Evolutionary conservation across 2,888 invertebrate species (phyloP), one percentile per base, ranked within the genome.

Genomic region (Xestobium rufovillosum): DNA sequence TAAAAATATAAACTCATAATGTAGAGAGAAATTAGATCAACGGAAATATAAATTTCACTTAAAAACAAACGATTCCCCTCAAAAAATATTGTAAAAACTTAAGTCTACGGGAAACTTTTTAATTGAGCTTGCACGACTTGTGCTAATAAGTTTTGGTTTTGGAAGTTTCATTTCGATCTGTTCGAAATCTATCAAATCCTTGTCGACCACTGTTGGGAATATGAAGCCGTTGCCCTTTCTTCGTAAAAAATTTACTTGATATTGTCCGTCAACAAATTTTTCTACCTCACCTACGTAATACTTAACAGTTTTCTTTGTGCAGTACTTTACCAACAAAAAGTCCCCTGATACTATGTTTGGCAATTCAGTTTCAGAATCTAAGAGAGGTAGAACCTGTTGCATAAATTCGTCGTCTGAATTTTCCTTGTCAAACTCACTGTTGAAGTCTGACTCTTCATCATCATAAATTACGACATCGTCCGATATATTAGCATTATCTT

Each of bases 331-430:
- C 14, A 29, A 16, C 30, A 14, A 29, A 13, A 29, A 13, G 12
- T 29, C 14, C 3, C 30, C 13, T 4, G 14, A 15, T 11, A 10
- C 16, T 3, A 29, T n/a, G n/a, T n/a, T n/a, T n/a, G n/a, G n/a
- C n/a, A n/a, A n/a, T n/a, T n/a, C n/a, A n/a, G n/a, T n/a, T n/a
- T 14, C n/a, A 31, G 31, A 3, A 31, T 31, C 16, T n/a, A 14
- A 12, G 31, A 16, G 17, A 16, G 31, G 11, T 10, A 19, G 19
- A 19, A 31, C 17, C 17, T 29, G 10, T 11, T 14, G 13, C 13
- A 29, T 13, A 16, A 29, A 29, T 29, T 14, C 30, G 14, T 29
- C 13, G 14, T 29, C 30, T 14, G 30, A 14, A 29, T 29, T 29
- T 29, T 29, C 14, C 14, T 4, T 14, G 14, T 29, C 30, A 11